Conservation (phyloP, 2,888 invertebrate genomes). For the Cremastinae sp. region DNA sequence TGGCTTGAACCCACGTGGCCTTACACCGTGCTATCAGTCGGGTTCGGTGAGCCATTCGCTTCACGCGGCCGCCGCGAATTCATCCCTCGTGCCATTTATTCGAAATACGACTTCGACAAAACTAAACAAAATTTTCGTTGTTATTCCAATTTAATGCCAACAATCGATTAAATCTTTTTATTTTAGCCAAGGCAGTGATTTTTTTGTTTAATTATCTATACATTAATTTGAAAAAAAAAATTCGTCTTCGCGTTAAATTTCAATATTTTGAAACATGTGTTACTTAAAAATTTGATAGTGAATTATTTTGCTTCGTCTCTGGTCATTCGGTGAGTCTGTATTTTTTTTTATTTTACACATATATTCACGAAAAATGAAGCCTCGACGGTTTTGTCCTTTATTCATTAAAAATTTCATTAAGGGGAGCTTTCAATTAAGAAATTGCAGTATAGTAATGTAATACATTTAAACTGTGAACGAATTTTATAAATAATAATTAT, state of each 20-base stretch:
- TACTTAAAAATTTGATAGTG: no score
- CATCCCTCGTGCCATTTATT: conserved; percentile 29
- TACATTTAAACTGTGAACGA: no score
- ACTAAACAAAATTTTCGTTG: not conserved
- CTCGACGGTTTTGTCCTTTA: not conserved
- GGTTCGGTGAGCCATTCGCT: conserved; percentile 74
- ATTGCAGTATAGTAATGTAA: no score
- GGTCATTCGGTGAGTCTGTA: conserved; percentile 44
- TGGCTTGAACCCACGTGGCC: conserved; percentile 76
- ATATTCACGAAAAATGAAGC: no score
- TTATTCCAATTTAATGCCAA: not conserved
- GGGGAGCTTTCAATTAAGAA: no score
- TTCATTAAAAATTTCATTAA: not conserved
- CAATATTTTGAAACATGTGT: conserved; percentile 3
- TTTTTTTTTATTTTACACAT: not conserved
- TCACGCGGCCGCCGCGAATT: conserved; percentile 64
- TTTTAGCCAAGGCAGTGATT: conserved; percentile 27
- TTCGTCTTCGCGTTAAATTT: conserved; percentile 2
- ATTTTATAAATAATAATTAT: no score
- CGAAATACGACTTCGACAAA: conserved; percentile 24
- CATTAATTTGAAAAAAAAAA: no score
- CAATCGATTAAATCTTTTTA: conserved; percentile 1
- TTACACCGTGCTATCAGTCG: conserved; percentile 77
- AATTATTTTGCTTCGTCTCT: no score
- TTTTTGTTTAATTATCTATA: no score